These are phyloP conservation scores for Clupea harengus DNA, from an alignment of 2,113 vertebrate species.

Conservation along the genomic window DNA sequence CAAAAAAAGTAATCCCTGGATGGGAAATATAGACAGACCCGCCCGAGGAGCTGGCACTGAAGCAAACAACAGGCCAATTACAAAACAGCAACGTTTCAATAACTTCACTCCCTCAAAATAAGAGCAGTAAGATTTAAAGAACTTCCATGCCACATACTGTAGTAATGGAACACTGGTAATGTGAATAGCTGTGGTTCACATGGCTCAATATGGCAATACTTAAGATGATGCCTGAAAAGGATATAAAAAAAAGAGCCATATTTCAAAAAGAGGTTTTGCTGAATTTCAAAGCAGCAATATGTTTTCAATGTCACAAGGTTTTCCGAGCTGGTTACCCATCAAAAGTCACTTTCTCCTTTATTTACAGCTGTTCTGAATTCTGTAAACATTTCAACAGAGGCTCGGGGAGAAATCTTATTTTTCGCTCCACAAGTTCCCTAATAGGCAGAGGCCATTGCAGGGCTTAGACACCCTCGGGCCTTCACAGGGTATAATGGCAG, in stretches of 20 bases:
- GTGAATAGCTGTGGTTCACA: background rate
- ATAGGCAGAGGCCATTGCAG: slow-evolving; percentile 76
- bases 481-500: slow-evolving; percentile 81
- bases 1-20: slow-evolving; percentile 45
- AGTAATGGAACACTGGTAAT: background rate
- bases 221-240: background rate
- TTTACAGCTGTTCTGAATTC: slow-evolving; percentile 44
- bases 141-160: background rate
- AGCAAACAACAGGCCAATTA: slow-evolving; percentile 45
- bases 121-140: slow-evolving; percentile 23
- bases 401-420: slow-evolving; percentile 71
- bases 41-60: slow-evolving; percentile 59
- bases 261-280: slow-evolving; percentile 10
- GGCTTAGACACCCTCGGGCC: slow-evolving; percentile 79
- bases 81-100: slow-evolving; percentile 49
- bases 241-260: background rate
- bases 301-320: slow-evolving; percentile 5
- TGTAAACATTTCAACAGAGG: slow-evolving; percentile 43
- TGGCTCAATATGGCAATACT: background rate
- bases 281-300: slow-evolving; percentile 32
- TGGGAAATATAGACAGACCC: slow-evolving; percentile 58
- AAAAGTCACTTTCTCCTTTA: slow-evolving; percentile 28
- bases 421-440: slow-evolving; percentile 80
- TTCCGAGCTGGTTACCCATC: slow-evolving; percentile 28
- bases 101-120: slow-evolving; percentile 55